Conservation (phyloP, 2,888 invertebrate genomes). For the Diplolepis rosae region DNA sequence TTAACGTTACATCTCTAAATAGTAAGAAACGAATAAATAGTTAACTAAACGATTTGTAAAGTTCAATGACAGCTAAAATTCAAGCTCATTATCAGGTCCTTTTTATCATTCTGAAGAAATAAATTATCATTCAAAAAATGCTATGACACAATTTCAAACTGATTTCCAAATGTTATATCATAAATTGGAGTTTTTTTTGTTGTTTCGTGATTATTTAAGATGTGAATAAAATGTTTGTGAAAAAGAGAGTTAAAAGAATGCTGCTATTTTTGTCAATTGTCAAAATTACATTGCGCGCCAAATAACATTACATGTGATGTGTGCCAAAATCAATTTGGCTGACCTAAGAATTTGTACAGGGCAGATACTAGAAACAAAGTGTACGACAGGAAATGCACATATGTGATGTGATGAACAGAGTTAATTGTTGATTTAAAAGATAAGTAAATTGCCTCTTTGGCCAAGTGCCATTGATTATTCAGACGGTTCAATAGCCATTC, state of each 20-base stretch:
- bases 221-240: not conserved
- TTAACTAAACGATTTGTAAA: too few relatives aligned
- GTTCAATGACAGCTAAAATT: too few relatives aligned
- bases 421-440: slow-evolving; percentile 29
- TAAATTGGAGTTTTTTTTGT: too few relatives aligned
- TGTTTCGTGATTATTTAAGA: too few relatives aligned
- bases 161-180: too few relatives aligned
- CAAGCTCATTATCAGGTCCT: too few relatives aligned
- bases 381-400: slow-evolving; percentile 26
- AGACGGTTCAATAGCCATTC: slow-evolving; percentile 18
- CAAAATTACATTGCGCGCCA: slow-evolving; percentile 4
- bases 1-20: too few relatives aligned
- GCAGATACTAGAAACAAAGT: slow-evolving; percentile 10
- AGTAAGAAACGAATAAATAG: too few relatives aligned
- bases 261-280: slow-evolving; percentile 21
- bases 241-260: not conserved
- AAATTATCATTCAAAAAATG: too few relatives aligned
- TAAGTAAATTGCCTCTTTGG: slow-evolving; percentile 23
- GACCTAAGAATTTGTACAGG: slow-evolving; percentile 39
- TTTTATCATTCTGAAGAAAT: too few relatives aligned
- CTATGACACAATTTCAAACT: too few relatives aligned
- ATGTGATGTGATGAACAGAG: not conserved
- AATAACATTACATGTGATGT: slow-evolving; percentile 31
- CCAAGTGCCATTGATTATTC: not conserved
- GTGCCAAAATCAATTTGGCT: slow-evolving; percentile 50